Evolutionary conservation across 2,113 vertebrate genomes (phyloP).

Genomic region (Blennius ocellaris): DNA sequence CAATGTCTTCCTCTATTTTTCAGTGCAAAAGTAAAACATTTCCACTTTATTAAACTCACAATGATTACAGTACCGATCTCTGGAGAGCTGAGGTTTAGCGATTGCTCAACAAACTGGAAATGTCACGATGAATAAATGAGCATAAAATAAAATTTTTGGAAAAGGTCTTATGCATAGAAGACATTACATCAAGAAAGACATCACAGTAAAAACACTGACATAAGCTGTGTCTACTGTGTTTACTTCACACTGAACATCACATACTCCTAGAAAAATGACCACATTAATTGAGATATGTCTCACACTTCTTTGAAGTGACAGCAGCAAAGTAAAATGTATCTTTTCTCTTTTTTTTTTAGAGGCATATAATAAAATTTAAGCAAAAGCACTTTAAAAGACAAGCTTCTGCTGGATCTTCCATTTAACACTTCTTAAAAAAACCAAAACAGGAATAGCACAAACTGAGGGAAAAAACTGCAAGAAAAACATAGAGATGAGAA

Average conservation of each 20-base stretch:
- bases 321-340: constrained; percentile 10
- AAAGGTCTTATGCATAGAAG: constrained; percentile 5
- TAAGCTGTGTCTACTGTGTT: background rate
- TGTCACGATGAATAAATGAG: constrained; percentile 5
- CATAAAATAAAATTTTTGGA: background rate
- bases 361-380: background rate
- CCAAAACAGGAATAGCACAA: background rate
- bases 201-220: background rate
- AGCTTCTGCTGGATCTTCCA: background rate
- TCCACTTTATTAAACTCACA: constrained; percentile 50
- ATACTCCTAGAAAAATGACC: background rate
- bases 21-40: constrained; percentile 67
- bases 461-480: constrained; percentile 6
- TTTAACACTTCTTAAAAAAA: too few species aligned
- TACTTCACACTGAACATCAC: background rate
- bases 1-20: constrained; percentile 42
- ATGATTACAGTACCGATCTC: constrained; percentile 66
- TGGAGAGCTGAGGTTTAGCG: constrained; percentile 24
- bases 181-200: background rate
- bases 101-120: constrained; percentile 31
- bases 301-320: constrained; percentile 33
- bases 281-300: background rate
- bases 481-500: constrained; percentile 17
- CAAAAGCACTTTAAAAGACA: background rate
- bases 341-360: background rate